These are phyloP conservation scores for Lathronympha strigana DNA, from an alignment of 2,888 invertebrate species.

Conservation along the genomic window DNA sequence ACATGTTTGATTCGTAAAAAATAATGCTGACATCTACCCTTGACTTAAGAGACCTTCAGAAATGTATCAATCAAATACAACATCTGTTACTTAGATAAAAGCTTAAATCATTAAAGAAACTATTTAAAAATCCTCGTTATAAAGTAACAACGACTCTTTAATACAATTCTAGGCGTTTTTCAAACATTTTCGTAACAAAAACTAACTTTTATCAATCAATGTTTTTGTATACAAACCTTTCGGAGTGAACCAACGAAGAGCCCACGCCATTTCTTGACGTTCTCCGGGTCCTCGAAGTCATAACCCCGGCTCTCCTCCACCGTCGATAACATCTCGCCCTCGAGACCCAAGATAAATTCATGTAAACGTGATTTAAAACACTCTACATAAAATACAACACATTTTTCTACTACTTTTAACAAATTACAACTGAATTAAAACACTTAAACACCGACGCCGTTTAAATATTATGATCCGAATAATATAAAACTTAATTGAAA, in stretches of 20 bases:
- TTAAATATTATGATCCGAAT: conserved; percentile 22
- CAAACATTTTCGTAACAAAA: conserved; percentile 17
- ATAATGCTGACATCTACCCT: conserved; percentile 39
- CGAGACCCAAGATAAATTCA: conserved; percentile 70
- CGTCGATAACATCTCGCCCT: conserved; percentile 79
- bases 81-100: conserved; percentile 30
- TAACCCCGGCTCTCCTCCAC: conserved; percentile 85
- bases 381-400: conserved; percentile 66
- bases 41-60: conserved; percentile 31
- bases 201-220: conserved; percentile 30
- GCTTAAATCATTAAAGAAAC: background rate
- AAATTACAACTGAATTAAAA: conserved; percentile 53
- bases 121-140: background rate
- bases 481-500: conserved; percentile 7
- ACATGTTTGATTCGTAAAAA: conserved; percentile 12
- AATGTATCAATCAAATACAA: conserved; percentile 8
- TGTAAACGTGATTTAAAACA: conserved; percentile 73
- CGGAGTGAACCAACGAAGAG: conserved; percentile 93
- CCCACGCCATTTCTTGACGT: conserved; percentile 96
- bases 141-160: conserved; percentile 4
- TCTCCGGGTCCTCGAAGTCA: conserved; percentile 95
- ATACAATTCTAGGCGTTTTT: conserved; percentile 10
- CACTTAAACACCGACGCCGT: conserved; percentile 17
- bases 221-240: conserved; percentile 86
- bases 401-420: conserved; percentile 59